Conservation (phyloP, 1,140 invertebrate species). For the Ditylenchus dipsaci region DNA sequence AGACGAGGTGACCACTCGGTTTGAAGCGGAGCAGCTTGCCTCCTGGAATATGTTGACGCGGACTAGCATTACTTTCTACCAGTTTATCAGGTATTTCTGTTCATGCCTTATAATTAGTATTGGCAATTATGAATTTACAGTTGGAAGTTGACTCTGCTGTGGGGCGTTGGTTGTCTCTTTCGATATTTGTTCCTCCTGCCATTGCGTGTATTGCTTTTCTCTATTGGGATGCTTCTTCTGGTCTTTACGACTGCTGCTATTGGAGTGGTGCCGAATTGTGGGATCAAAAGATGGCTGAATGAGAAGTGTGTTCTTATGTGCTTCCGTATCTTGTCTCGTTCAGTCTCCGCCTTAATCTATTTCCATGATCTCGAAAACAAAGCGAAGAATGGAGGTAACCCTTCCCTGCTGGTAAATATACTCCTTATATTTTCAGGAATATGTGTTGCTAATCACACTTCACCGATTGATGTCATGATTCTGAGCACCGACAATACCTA, state of each 20-base stretch:
- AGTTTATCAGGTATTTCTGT: conserved; percentile 41
- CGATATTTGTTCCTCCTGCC: conserved; percentile 52
- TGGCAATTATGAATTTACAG: conserved; percentile 33
- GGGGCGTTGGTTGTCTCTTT: conserved; percentile 49
- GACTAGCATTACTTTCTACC: conserved; percentile 44
- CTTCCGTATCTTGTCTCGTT: conserved; percentile 79
- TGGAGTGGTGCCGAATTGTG: conserved; percentile 48
- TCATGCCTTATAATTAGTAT: conserved; percentile 8
- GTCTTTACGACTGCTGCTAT: conserved; percentile 48
- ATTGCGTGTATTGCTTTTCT: conserved; percentile 48
- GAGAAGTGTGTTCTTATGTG: conserved; percentile 36
- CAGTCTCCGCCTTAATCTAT: conserved; percentile 79
- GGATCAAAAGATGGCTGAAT: conserved; percentile 33
- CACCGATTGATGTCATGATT: conserved; percentile 88
- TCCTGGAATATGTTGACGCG: conserved; percentile 57
- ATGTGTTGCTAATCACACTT: conserved; percentile 98
- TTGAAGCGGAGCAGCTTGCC: conserved; percentile 53
- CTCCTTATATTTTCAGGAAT: conserved; percentile 68
- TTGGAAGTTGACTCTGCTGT: conserved; percentile 51
- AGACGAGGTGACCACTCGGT: conserved; percentile 56
- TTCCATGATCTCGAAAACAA: conserved; percentile 71
- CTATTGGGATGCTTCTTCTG: conserved; percentile 41
- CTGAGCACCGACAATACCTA: conserved; percentile 95
- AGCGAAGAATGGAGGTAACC: conserved; percentile 31
- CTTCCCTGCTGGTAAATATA: neutral